Conservation (phyloP, 1,140 invertebrate genomes). For the Drosophila micromelanica region DNA sequence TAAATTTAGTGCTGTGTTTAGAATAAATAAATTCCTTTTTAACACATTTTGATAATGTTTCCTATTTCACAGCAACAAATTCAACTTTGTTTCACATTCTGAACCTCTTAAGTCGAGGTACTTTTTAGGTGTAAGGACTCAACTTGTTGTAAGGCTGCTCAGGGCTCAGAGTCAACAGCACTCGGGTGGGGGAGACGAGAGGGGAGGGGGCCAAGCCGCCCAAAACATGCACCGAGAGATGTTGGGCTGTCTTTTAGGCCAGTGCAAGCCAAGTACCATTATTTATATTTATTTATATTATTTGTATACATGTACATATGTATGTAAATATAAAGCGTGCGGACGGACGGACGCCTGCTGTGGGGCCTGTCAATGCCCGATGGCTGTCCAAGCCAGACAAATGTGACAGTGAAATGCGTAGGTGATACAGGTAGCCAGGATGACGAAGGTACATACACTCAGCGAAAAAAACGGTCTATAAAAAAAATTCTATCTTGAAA, state of each 20-base stretch:
- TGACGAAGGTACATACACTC: neutral
- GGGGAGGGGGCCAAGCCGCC: too few species aligned
- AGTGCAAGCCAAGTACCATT: neutral
- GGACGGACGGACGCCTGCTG: neutral
- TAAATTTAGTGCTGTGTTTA: too few species aligned
- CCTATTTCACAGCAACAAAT: too few species aligned
- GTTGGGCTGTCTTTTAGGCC: neutral
- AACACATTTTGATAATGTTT: too few species aligned
- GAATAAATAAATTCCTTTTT: too few species aligned
- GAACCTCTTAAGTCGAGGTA: too few species aligned
- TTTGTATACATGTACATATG: neutral
- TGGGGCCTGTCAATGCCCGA: slow-evolving; percentile 9
- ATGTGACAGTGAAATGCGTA: slow-evolving; percentile 11
- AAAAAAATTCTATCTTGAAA: too few species aligned
- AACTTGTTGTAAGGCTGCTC: neutral
- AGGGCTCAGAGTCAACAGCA: slow-evolving; percentile 3
- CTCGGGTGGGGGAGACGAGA: neutral
- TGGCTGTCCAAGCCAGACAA: slow-evolving; percentile 8
- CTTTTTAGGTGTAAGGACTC: neutral
- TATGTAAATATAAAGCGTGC: neutral
- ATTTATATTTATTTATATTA: neutral
- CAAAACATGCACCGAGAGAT: neutral
- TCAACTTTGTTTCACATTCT: too few species aligned
- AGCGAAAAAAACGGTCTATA: neutral
- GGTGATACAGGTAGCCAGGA: neutral